These are phyloP conservation scores for Lochmaea capreae DNA, from an alignment of 2,888 invertebrate genomes.

Conservation along the genomic window DNA sequence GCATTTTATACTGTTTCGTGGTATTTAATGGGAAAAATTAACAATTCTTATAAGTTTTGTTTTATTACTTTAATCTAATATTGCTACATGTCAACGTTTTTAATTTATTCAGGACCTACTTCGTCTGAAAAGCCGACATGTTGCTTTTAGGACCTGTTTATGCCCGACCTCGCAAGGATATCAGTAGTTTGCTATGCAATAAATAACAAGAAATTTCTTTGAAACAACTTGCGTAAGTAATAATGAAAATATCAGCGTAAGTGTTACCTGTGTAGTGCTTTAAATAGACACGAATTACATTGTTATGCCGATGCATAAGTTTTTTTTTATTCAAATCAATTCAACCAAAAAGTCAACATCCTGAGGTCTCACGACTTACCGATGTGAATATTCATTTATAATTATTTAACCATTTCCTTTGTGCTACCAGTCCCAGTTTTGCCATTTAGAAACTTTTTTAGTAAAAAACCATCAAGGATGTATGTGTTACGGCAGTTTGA, in stretches of 20 bases:
- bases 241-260: background rate
- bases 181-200: conserved; percentile 1
- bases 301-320: background rate
- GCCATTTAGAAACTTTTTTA: too few relatives aligned
- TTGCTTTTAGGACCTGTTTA: background rate
- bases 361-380: background rate
- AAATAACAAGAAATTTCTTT: conserved; percentile 4
- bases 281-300: background rate
- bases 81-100: background rate
- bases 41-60: background rate
- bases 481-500: too few relatives aligned
- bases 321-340: conserved; percentile 7
- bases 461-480: too few relatives aligned
- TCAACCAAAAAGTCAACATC: conserved; percentile 15
- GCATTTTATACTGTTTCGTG: background rate
- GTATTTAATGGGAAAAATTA: background rate
- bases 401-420: background rate
- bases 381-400: conserved; percentile 6
- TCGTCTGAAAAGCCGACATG: background rate
- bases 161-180: background rate
- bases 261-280: background rate
- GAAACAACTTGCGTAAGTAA: conserved; percentile 9
- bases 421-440: background rate
- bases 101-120: background rate
- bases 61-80: background rate